Percentiles rank a stretch among this genome's conserved stretches.
Conservation (phyloP, 2,888 invertebrate species). For the Andrena marginata region DNA sequence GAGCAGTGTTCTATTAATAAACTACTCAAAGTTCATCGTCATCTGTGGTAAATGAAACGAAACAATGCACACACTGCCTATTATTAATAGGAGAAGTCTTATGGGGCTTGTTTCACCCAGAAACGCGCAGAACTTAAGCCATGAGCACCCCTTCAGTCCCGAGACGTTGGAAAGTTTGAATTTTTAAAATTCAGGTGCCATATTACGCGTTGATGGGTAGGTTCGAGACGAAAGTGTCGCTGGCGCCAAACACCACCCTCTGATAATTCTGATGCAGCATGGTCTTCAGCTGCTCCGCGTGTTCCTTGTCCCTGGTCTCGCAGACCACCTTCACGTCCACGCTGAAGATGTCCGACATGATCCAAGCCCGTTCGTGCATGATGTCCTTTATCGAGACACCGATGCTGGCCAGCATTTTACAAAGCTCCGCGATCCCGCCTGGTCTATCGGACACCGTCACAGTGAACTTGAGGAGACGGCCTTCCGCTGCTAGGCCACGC, state of each 20-base stretch:
- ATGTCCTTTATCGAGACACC: conserved; percentile 98
- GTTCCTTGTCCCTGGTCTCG: conserved; percentile 94
- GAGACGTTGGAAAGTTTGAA: not conserved
- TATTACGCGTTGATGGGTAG: conserved; percentile 1
- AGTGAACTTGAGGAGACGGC: conserved; percentile 91
- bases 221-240: conserved; percentile 1
- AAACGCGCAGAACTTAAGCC: not conserved
- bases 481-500: conserved; percentile 94
- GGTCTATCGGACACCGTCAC: conserved; percentile 94
- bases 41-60: not conserved
- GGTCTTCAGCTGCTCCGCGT: conserved; percentile 88
- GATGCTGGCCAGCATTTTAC: conserved; percentile 90
- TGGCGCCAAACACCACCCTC: conserved; percentile 86
- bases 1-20: too few relatives aligned
- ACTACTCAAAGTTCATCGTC: too few relatives aligned
- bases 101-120: not conserved
- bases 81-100: not conserved
- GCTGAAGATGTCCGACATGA: conserved; percentile 94
- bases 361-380: conserved; percentile 98
- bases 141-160: not conserved
- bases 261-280: conserved; percentile 87
- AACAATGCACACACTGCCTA: not conserved
- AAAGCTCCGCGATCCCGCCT: conserved; percentile 94
- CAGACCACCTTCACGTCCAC: conserved; percentile 94
- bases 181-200: not conserved